phyloP scores from a whole-genome alignment of 2,888 invertebrate genomes.

The Leucophenga montana region DNA sequence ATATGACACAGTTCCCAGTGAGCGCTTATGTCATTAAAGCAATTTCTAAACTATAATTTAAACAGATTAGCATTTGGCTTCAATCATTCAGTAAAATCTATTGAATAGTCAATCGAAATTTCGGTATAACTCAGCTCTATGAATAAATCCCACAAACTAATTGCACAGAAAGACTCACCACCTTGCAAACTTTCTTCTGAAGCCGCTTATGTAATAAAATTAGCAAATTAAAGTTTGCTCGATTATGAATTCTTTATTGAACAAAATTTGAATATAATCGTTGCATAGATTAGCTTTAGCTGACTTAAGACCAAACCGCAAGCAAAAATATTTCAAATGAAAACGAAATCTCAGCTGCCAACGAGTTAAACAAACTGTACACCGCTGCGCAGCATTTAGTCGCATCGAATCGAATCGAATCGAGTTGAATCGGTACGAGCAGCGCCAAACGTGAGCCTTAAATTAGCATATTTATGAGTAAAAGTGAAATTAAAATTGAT shows the following conservation, averaged over 20 bases:
- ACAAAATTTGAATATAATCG: background rate
- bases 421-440: constrained; percentile 3
- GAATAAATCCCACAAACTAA: too few relatives aligned
- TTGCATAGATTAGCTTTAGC: background rate
- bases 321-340: background rate
- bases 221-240: background rate
- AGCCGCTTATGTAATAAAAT: background rate
- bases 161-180: too few relatives aligned
- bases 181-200: too few relatives aligned
- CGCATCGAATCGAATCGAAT: constrained; percentile 20
- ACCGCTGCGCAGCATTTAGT: constrained; percentile 24
- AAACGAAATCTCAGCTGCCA: background rate
- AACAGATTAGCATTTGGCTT: too few relatives aligned
- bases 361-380: constrained; percentile 33
- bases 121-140: too few relatives aligned
- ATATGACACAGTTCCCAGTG: too few relatives aligned
- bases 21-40: too few relatives aligned
- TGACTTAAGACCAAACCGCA: background rate
- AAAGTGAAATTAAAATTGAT: constrained; percentile 65
- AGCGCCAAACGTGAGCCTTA: constrained; percentile 47
- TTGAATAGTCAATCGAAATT: background rate
- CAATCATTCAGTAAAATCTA: background rate
- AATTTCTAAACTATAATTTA: too few relatives aligned
- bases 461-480: constrained; percentile 68
- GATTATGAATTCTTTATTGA: constrained; percentile 8